phyloP scores from a whole-genome alignment of 35 echinoderm and acorn worm genomes.

The Eucidaris tribuloides region DNA sequence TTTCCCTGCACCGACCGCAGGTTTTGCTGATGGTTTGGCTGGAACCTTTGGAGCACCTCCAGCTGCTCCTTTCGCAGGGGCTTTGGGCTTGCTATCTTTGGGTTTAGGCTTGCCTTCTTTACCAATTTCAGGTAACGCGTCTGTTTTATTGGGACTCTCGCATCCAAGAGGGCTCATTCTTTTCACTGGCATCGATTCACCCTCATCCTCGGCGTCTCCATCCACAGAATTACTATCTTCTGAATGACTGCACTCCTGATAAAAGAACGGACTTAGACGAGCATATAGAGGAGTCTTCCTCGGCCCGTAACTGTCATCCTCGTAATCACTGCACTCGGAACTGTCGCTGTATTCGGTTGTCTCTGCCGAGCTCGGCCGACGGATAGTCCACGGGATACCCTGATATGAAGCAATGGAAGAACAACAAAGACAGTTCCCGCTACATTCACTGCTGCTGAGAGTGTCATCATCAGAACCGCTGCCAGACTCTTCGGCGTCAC shows the following conservation, averaged over 20 bases:
- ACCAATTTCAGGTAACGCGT: neutral
- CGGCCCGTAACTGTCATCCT: constrained; percentile 38
- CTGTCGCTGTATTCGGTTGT: constrained; percentile 67
- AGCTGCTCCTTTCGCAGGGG: neutral
- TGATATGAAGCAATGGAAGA: constrained; percentile 62
- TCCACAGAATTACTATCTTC: constrained; percentile 43
- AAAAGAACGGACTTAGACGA: constrained; percentile 64
- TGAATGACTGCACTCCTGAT: constrained; percentile 45
- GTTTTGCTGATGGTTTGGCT: neutral
- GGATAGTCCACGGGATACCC: constrained; percentile 68
- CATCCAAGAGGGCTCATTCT: constrained; percentile 66
- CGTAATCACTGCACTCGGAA: constrained; percentile 69
- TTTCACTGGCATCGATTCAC: constrained; percentile 28
- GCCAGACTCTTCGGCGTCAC: constrained; percentile 18
- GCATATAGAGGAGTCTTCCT: constrained; percentile 52
- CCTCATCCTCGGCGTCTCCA: constrained; percentile 35
- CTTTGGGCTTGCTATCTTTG: constrained; percentile 10
- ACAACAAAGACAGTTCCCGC: constrained; percentile 60
- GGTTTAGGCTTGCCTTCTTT: too few species aligned
- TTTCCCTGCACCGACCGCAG: neutral
- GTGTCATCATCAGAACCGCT: constrained; percentile 57
- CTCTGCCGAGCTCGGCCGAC: constrained; percentile 49
- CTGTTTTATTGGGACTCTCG: constrained; percentile 48
- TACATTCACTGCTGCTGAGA: constrained; percentile 53
- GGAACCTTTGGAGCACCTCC: neutral